Base-by-base conservation (phyloP, 2,888 invertebrate genomes). In the Agrypnus murinus region DNA sequence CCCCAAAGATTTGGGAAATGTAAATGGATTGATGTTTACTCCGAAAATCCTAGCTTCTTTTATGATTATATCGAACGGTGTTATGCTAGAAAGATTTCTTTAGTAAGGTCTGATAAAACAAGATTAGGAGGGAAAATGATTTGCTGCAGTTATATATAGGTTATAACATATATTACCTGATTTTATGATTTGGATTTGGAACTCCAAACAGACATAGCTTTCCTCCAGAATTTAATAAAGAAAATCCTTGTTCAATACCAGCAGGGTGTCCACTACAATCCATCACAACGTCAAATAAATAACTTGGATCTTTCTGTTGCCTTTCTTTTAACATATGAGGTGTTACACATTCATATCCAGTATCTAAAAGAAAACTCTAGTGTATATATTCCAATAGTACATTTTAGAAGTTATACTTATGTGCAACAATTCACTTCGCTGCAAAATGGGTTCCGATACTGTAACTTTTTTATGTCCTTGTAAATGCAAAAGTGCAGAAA, bases 241-340 rank as follows among this genome's bases (percentile, higher is more conserved):
- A 85, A 62, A 92, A 84, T 1, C 87, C 90, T 1, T 88, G 86
- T 80, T 92, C 91, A 84, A 92, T 90, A 0, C 92, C 93, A 65
- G 90, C 89, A 0, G 90, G 90, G 8, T 88, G 90, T 81, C 93
- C 93, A 80, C 92, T 92, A 79, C 92, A 93, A 74, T 93, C 93
- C n/a, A 93, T 87, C 8, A 91, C 89, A 48, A 92, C 84, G 77
- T 93, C 91, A 75, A 89, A 92, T 0, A 86, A 75, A 48, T 81
- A 82, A 0, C 86, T 83, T 10, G 88, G 86, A 72, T 85, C 81
- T 12, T 79, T 71, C 17, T 72, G 43, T 65, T 82, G 79, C 17
- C 80, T 80, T 0, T 85, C 83, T 3, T 86, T 87, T 70, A 92
- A 78, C 2, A 89, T 86, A 2, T 87, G 86, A 0, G 92, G 92